Percentiles rank a stretch among this genome's conserved stretches.
Conservation (phyloP, 2,888 invertebrate genomes). For the Sepioteuthis lessoniana region DNA sequence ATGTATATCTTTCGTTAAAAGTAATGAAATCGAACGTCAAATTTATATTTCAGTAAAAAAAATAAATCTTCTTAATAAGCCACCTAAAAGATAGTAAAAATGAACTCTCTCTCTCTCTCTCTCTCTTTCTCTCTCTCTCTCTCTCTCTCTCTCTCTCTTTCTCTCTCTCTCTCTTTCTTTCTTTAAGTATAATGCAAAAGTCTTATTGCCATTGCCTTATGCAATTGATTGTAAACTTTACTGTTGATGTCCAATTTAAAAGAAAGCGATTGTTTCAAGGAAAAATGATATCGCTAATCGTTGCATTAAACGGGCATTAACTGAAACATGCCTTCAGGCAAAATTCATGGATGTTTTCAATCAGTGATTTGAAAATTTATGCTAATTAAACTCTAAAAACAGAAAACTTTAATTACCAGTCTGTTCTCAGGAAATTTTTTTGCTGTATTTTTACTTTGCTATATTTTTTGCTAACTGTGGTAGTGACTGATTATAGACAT, state of each 20-base stretch:
- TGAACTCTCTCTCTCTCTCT: too few relatives aligned
- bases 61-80: background rate
- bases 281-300: constrained; percentile 21
- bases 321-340: background rate
- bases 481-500: background rate
- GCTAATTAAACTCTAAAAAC: constrained; percentile 33
- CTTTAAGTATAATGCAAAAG: background rate
- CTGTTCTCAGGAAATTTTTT: background rate
- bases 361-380: constrained; percentile 33
- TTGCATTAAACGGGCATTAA: constrained; percentile 33
- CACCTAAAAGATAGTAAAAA: background rate
- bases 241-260: background rate
- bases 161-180: too few relatives aligned
- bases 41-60: background rate
- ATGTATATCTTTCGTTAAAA: background rate
- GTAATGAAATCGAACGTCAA: background rate
- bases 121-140: too few relatives aligned
- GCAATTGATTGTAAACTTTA: background rate
- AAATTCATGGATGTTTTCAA: constrained; percentile 8
- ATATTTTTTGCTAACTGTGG: background rate
- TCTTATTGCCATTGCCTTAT: background rate
- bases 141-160: too few relatives aligned
- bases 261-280: constrained; percentile 23
- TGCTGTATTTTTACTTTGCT: background rate
- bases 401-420: constrained; percentile 33